Conservation (phyloP, 2,888 invertebrate species). For the Mycogona germanica region DNA sequence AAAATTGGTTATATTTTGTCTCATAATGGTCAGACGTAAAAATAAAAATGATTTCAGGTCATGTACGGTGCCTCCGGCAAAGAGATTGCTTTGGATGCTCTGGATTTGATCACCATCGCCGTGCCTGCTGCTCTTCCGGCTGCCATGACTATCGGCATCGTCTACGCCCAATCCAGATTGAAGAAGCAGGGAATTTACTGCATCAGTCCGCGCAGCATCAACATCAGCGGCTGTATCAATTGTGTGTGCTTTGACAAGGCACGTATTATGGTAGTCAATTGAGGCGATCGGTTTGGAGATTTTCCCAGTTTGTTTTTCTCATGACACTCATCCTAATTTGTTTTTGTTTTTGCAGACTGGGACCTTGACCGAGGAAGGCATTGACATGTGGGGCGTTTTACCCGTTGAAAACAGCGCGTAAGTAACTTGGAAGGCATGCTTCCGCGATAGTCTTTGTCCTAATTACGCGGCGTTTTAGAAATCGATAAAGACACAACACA, state of each 20-base stretch:
- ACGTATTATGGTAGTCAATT: not conserved
- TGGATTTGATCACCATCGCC: conserved; percentile 86
- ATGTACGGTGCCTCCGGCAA: conserved; percentile 27
- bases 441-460: too few relatives aligned
- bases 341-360: conserved; percentile 51
- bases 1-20: not conserved
- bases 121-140: conserved; percentile 87
- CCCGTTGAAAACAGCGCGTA: conserved; percentile 28
- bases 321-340: not conserved
- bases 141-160: conserved; percentile 69
- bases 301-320: not conserved
- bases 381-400: conserved; percentile 68
- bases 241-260: conserved; percentile 81
- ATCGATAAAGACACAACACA: too few relatives aligned
- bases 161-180: conserved; percentile 60
- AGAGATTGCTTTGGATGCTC: conserved; percentile 57
- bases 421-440: too few relatives aligned
- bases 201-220: conserved; percentile 63
- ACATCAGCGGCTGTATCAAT: conserved; percentile 65
- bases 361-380: conserved; percentile 75
- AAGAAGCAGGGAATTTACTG: conserved; percentile 57
- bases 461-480: too few relatives aligned
- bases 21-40: conserved; percentile 13
- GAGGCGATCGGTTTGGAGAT: not conserved
- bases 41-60: not conserved